These are phyloP conservation scores for Lucinisca nassula DNA, from an alignment of 2,888 invertebrate species.

Conservation along the genomic window DNA sequence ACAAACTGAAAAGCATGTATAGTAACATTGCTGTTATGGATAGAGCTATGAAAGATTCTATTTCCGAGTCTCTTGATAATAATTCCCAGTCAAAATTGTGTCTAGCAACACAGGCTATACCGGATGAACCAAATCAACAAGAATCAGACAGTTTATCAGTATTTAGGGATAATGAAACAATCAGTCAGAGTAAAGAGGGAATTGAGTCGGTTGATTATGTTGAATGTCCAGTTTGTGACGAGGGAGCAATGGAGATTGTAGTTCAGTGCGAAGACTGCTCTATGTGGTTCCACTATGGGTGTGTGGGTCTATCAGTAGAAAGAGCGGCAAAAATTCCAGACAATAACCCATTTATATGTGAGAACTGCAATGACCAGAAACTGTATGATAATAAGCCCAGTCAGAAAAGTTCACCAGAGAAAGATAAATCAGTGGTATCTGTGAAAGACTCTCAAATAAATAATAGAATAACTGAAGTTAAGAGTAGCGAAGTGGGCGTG, in stretches of 20 bases:
- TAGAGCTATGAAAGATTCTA: not conserved
- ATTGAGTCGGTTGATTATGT: not conserved
- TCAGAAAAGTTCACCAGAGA: not conserved
- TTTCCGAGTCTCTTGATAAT: not conserved
- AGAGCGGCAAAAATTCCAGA: not conserved
- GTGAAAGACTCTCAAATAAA: not conserved
- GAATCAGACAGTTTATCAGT: too few species aligned
- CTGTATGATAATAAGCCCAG: not conserved
- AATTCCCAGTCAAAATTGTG: not conserved
- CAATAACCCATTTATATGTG: not conserved
- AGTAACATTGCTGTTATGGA: not conserved
- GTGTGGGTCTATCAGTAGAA: too few species aligned
- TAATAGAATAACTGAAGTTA: not conserved
- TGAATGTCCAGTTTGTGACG: not conserved
- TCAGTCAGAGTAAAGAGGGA: not conserved
- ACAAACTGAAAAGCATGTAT: not conserved
- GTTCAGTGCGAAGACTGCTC: not conserved
- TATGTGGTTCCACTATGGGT: too few species aligned
- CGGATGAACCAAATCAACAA: too few species aligned
- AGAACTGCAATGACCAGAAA: not conserved
- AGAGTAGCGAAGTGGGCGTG: not conserved
- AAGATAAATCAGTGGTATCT: not conserved
- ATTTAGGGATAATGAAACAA: not conserved
- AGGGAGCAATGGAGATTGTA: not conserved
- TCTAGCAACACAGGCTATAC: not conserved